Base-by-base conservation (phyloP, 2,888 invertebrate genomes). In the Agrotis puta region DNA sequence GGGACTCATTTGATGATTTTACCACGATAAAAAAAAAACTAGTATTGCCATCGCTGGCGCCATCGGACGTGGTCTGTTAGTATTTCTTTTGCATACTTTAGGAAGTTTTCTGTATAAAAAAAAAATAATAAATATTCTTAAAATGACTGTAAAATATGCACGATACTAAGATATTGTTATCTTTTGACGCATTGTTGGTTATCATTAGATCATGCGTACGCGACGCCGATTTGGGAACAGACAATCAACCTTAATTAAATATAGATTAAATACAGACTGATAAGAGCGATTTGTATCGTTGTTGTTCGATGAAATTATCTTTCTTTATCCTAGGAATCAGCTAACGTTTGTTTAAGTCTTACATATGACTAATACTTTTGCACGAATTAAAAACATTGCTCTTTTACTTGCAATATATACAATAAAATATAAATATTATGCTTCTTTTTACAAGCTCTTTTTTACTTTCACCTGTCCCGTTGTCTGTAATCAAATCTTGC, bases 201-300 rank as follows among this genome's bases (percentile, higher is more conserved):
- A 80, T 74, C 63, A 2, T 27, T 50, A 13, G 43, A 62, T 62
- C 53, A 62, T 69, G 39, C 50, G 56, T 66, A 24, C 18, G 33
- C 22, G 53, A 39, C 22, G 53, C 14, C 16, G 9, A 54, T 78
- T 81, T 78, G 54, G 62, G 70, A 27, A 48, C 70, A 65, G 50
- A 33, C 57, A 65, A 47, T 50, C 64, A 75, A 77, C 62, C 64
- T 63, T 59, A 39, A 78, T 78, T 56, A 54, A 58, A 65, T 59
- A 59, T 45, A 27, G 27, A 27, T 27, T 27, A 27, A 27, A 27
- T 56, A 48, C 64, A 63, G 14, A 57, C 59, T 59, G 77, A 81
- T 78, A 81, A 51, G n/a, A 58, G 11, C 33, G 22, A 63, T 68
- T 39, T 9, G 9, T 54, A 51, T 81, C 62, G 1, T 68, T 65